Evolutionary conservation across 2,888 invertebrate species (phyloP).

Genomic region (Elegia similella): DNA sequence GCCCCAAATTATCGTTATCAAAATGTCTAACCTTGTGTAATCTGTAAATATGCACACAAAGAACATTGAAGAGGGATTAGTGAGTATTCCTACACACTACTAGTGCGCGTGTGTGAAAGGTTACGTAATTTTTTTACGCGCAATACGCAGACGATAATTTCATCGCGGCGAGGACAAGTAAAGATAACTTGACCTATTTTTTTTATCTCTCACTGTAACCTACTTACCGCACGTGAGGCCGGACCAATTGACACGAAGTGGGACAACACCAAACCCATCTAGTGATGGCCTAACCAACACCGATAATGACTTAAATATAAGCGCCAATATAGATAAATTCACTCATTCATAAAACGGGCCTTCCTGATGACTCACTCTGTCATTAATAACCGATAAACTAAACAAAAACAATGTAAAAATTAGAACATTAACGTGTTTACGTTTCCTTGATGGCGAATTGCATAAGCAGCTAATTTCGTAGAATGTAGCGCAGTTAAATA

Average conservation of each 20-base stretch:
- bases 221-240: conserved; percentile 62
- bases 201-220: conserved; percentile 79
- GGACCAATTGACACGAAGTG: conserved; percentile 53
- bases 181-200: conserved; percentile 82
- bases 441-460: conserved; percentile 51
- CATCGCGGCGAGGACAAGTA: conserved; percentile 74
- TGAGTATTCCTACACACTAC: conserved; percentile 3
- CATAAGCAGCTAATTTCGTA: conserved; percentile 48
- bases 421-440: conserved; percentile 13
- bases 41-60: background rate
- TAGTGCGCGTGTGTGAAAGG: conserved; percentile 24
- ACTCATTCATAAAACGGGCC: conserved; percentile 20
- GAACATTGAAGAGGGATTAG: background rate
- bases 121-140: conserved; percentile 69
- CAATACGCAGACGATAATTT: conserved; percentile 71
- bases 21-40: background rate
- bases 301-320: background rate
- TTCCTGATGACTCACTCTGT: conserved; percentile 29
- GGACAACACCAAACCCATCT: conserved; percentile 29
- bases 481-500: conserved; percentile 68
- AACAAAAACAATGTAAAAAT: conserved; percentile 8
- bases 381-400: conserved; percentile 12
- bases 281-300: no score
- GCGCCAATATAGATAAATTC: conserved; percentile 4
- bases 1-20: conserved; percentile 15